Percentiles rank a stretch among this genome's conserved stretches.
phyloP scores from a whole-genome alignment of 2,113 vertebrate species.

The Sinocyclocheilus grahami region DNA sequence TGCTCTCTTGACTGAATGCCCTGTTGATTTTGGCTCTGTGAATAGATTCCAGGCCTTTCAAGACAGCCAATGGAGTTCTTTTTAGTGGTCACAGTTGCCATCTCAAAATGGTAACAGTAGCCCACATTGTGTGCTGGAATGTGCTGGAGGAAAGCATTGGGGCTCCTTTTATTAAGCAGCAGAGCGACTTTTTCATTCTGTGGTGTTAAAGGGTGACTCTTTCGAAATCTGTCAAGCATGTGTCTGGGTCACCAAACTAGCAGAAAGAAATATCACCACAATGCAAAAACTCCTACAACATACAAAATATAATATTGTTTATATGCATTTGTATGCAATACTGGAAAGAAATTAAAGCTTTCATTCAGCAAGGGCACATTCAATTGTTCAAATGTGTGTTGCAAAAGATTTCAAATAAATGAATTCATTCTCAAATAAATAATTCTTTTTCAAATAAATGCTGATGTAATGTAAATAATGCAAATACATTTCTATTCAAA shows the following conservation, averaged over 20 bases:
- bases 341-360: too few species aligned
- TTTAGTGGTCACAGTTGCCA: slow-evolving; percentile 30
- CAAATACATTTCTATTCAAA: too few species aligned
- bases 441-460: too few species aligned
- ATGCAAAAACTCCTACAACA: background rate
- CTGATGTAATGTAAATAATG: too few species aligned
- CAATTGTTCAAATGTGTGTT: too few species aligned
- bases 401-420: too few species aligned
- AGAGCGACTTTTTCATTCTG: background rate
- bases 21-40: slow-evolving; percentile 34
- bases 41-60: slow-evolving; percentile 32
- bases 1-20: slow-evolving; percentile 23
- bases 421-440: too few species aligned
- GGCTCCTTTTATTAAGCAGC: slow-evolving; percentile 2
- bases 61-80: slow-evolving; percentile 6
- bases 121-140: slow-evolving; percentile 18
- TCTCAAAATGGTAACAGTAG: slow-evolving; percentile 33
- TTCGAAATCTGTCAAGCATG: background rate
- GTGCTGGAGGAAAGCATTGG: background rate
- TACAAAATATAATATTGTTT: background rate
- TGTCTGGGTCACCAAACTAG: background rate
- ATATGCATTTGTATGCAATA: background rate
- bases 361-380: too few species aligned
- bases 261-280: background rate
- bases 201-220: slow-evolving; percentile 1